Evolutionary conservation across 2,888 invertebrate genomes (phyloP).

Genomic region (Trachelus iudaicus): DNA sequence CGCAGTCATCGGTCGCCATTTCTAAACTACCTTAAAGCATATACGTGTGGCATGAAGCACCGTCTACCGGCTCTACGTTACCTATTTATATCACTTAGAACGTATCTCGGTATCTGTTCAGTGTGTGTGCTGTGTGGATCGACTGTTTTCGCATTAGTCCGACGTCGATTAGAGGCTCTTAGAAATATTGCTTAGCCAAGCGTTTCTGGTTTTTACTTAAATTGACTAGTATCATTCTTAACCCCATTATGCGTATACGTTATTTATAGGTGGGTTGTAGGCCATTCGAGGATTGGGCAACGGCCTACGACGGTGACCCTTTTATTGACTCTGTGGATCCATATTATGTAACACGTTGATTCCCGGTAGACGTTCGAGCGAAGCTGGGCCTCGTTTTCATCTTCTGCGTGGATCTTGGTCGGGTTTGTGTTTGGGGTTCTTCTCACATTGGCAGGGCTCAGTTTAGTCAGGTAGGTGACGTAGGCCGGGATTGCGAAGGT

Average conservation of each 20-base stretch:
- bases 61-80: background rate
- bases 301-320: background rate
- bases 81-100: background rate
- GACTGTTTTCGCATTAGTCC: background rate
- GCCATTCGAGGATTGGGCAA: background rate
- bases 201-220: conserved; percentile 51
- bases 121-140: background rate
- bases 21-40: background rate
- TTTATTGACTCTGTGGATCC: background rate
- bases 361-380: background rate
- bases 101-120: background rate
- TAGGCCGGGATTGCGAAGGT: background rate
- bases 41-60: background rate
- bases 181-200: conserved; percentile 50
- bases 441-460: background rate
- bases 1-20: background rate
- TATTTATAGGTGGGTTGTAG: background rate
- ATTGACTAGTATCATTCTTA: conserved; percentile 50
- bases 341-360: background rate
- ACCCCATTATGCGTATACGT: conserved; percentile 30
- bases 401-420: background rate
- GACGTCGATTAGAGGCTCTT: conserved; percentile 21
- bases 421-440: background rate
- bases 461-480: background rate
- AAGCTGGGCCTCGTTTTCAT: background rate